Evolutionary conservation across 1,140 invertebrate genomes (phyloP).

Genomic region (Drosophila lacertosa): DNA sequence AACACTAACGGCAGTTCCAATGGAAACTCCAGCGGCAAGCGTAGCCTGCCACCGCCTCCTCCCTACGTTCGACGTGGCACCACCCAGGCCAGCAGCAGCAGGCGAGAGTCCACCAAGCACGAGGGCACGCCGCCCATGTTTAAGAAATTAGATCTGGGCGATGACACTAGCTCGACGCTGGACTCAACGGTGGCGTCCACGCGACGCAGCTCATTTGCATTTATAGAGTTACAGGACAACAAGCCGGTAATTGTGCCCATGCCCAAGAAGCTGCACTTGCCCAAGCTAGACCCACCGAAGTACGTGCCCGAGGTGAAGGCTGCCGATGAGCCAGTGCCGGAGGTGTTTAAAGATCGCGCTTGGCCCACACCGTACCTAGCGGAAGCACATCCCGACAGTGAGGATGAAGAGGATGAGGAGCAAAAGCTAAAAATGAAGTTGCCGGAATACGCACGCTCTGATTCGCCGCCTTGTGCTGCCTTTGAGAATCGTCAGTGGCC

Average conservation of each 20-base stretch:
- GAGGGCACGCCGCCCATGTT: constrained; percentile 76
- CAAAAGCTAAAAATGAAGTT: constrained; percentile 36
- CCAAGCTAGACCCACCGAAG: constrained; percentile 53
- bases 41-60: constrained; percentile 59
- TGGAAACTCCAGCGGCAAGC: constrained; percentile 33
- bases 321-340: constrained; percentile 58
- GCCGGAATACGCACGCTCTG: constrained; percentile 68
- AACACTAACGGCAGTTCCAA: constrained; percentile 57
- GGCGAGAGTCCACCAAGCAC: constrained; percentile 25
- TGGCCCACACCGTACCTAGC: constrained; percentile 72
- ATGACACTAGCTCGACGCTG: constrained; percentile 41
- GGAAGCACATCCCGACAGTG: constrained; percentile 14
- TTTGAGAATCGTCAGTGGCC: constrained; percentile 77
- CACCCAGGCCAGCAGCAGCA: constrained; percentile 56
- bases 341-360: constrained; percentile 71
- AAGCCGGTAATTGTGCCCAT: constrained; percentile 78
- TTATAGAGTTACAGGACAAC: constrained; percentile 79
- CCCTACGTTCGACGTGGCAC: constrained; percentile 44
- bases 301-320: constrained; percentile 53
- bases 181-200: constrained; percentile 67
- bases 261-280: constrained; percentile 72
- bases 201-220: constrained; percentile 80
- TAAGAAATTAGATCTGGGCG: constrained; percentile 66
- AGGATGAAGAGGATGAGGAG: constrained; percentile 39
- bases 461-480: constrained; percentile 58